Conservation (phyloP, 2,797 vertebrate species). For the Artibeus lituratus region DNA sequence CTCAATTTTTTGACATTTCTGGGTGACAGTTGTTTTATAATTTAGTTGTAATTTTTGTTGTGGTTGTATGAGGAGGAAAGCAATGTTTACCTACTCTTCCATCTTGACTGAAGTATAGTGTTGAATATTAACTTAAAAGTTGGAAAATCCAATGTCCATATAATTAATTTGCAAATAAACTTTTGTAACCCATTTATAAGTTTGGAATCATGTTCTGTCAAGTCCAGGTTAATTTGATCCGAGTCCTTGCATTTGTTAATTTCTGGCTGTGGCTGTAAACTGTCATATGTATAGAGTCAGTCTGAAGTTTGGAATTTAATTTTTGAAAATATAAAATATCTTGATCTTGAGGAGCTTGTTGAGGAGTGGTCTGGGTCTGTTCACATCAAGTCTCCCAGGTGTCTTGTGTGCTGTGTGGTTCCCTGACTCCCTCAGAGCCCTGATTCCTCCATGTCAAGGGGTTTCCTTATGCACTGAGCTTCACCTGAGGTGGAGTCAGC, state of each 20-base stretch:
- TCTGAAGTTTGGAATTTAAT: neutral
- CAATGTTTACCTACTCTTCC: neutral
- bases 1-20: neutral
- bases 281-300: neutral
- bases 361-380: neutral
- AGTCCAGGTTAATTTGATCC: neutral
- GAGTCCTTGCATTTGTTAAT: neutral
- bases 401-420: neutral
- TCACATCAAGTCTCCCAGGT: neutral
- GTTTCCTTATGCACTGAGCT: neutral
- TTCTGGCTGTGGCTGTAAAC: neutral
- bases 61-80: neutral
- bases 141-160: neutral
- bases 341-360: conserved; percentile 1
- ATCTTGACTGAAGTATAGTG: neutral
- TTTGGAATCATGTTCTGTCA: neutral
- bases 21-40: neutral
- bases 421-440: neutral
- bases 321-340: neutral
- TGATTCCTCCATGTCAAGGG: neutral
- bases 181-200: neutral
- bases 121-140: neutral
- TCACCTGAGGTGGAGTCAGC: neutral
- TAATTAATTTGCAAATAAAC: neutral
- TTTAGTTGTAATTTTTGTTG: neutral